Evolutionary conservation across 2,888 invertebrate genomes (phyloP).

Genomic region (Malachius bipustulatus): DNA sequence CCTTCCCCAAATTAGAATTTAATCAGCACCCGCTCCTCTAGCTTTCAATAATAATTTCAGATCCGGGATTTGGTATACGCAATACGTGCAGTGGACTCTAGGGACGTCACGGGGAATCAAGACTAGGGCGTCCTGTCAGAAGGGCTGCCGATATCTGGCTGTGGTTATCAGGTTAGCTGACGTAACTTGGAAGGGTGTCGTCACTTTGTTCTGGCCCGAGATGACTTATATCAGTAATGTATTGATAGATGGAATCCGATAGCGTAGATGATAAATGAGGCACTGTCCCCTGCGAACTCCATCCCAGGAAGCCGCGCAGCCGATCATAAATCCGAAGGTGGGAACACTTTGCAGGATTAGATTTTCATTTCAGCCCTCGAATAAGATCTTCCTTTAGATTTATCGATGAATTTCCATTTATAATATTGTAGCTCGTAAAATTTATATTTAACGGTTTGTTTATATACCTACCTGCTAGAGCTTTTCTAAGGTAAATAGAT

Average conservation of each 20-base stretch:
- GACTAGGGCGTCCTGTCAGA: no score
- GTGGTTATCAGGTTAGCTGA: no score
- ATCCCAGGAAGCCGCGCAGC: constrained; percentile 20
- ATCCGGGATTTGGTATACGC: no score
- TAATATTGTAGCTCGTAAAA: not conserved
- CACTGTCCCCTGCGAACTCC: constrained; percentile 24
- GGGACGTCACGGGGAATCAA: no score
- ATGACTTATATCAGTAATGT: constrained; percentile 26
- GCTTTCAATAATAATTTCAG: no score
- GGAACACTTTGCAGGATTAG: constrained; percentile 24
- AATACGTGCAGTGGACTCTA: no score
- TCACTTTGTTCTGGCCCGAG: constrained; percentile 21
- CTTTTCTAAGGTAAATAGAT: no score
- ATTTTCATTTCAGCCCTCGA: constrained; percentile 26
- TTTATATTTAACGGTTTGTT: no score
- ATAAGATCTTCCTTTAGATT: constrained; percentile 25
- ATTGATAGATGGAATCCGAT: constrained; percentile 27
- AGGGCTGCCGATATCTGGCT: no score
- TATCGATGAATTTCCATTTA: constrained; percentile 12
- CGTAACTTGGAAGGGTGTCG: constrained; percentile 15
- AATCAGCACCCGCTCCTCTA: no score
- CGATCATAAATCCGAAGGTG: constrained; percentile 27
- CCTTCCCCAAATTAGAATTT: no score
- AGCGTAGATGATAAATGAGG: constrained; percentile 25
- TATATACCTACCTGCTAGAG: no score